Evolutionary conservation across 1,140 invertebrate genomes (phyloP).

Genomic region (Zaprionus kolodkinae): DNA sequence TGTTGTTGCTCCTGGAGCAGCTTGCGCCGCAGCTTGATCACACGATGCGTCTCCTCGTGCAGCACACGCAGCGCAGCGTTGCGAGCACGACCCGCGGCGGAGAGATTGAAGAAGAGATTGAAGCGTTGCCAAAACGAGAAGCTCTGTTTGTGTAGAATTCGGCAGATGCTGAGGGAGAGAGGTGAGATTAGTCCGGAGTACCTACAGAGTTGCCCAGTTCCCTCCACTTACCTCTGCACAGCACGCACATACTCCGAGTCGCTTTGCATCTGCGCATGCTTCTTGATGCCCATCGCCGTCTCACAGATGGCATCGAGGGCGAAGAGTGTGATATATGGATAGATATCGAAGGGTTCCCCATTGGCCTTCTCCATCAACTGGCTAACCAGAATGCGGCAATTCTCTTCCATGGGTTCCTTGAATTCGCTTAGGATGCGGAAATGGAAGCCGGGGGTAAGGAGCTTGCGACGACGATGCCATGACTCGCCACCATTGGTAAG

Average conservation of each 20-base stretch:
- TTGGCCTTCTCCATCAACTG: slow-evolving; percentile 62
- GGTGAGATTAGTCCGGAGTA: not conserved
- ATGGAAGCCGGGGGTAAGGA: slow-evolving; percentile 95
- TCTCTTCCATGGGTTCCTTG: slow-evolving; percentile 87
- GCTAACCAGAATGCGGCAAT: slow-evolving; percentile 82
- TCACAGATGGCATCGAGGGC: slow-evolving; percentile 93
- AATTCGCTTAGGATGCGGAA: slow-evolving; percentile 94
- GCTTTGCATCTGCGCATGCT: slow-evolving; percentile 86
- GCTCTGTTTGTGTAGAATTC: slow-evolving; percentile 85
- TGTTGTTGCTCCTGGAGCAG: slow-evolving; percentile 53
- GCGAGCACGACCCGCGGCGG: slow-evolving; percentile 52
- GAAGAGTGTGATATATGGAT: slow-evolving; percentile 89
- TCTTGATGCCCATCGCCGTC: slow-evolving; percentile 91
- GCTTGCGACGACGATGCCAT: slow-evolving; percentile 92
- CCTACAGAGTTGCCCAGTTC: not conserved
- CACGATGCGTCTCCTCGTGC: slow-evolving; percentile 73
- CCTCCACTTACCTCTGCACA: slow-evolving; percentile 80
- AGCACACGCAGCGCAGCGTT: slow-evolving; percentile 56
- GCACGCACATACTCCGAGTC: slow-evolving; percentile 88
- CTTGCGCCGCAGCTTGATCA: slow-evolving; percentile 68
- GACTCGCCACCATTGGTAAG: slow-evolving; percentile 89
- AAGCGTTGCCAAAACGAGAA: slow-evolving; percentile 87
- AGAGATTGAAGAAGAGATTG: slow-evolving; percentile 85
- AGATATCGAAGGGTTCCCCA: slow-evolving; percentile 86
- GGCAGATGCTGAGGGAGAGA: slow-evolving; percentile 74